Base-by-base conservation (phyloP, 2,797 vertebrate genomes). In the Pempheris klunzingeri region DNA sequence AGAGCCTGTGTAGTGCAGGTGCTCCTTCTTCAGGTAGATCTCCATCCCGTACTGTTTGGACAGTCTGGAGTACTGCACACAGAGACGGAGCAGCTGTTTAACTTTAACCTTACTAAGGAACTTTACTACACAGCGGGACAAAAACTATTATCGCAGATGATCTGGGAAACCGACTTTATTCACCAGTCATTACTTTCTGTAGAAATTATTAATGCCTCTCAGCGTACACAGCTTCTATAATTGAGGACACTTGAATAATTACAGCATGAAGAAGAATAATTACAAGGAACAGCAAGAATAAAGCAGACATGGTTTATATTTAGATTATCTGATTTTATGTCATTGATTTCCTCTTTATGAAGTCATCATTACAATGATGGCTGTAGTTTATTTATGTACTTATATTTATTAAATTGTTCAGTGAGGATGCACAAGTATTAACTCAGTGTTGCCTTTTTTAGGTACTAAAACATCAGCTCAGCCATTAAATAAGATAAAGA, bases 11-110 rank as follows among this genome's bases (percentile, higher is more conserved):
- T 97, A 97, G 78, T 97, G 96, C 36, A 98, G 96, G 43, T 96
- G 95, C 80, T 98, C 97, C 87, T 97, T 97, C 92, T 98, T 98
- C 89, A 98, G 88, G 89, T 96, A 97, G 82, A 98, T 95, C 64
- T 97, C 97, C 93, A 96, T 94, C 22, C 97, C 97, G 1, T 95
- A 97, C 77, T 95, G 96, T 87, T 97, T 97, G 78, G 97, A 98
- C 61, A 98, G 88, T 81, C 97, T 96, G 86, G 97, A 98, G 90
- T 96, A 97, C 97, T 98, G 90, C 9, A 69, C 46, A 73, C 58
- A 77, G 10, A 87, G 6, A 26, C 74, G 26, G 85, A 15, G 52
- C 50, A 58, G 30, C 30, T 43, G 20, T 22, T 26, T 43, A 30
- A 39, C 2, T 69, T 62, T 63, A 28, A 34, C 7, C 17, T 17